These are phyloP conservation scores for Meteorus colon DNA, from an alignment of 2,888 invertebrate genomes.

Conservation along the genomic window DNA sequence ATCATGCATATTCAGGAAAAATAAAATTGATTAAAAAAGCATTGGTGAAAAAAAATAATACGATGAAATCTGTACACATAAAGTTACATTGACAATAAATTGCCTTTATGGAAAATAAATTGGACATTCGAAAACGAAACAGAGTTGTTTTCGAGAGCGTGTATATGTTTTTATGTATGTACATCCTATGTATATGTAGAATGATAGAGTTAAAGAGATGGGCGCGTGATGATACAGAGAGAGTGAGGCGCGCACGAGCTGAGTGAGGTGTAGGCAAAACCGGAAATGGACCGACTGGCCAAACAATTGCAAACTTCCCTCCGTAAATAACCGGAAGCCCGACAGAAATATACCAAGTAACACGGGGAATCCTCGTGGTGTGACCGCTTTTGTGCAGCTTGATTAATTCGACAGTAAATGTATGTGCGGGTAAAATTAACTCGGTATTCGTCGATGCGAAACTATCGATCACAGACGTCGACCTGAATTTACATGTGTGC, in stretches of 20 bases:
- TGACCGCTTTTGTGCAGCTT: constrained; percentile 61
- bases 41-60: constrained; percentile 14
- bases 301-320: constrained; percentile 69
- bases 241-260: constrained; percentile 28
- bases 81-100: constrained; percentile 49
- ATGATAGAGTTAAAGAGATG: constrained; percentile 25
- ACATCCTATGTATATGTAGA: neutral
- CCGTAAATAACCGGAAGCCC: constrained; percentile 65
- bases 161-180: constrained; percentile 7
- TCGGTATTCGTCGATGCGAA: constrained; percentile 56
- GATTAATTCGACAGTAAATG: constrained; percentile 66
- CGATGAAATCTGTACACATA: constrained; percentile 43
- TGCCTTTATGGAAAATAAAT: constrained; percentile 60
- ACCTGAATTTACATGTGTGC: neutral
- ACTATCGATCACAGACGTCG: constrained; percentile 51
- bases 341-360: constrained; percentile 53
- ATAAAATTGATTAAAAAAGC: neutral
- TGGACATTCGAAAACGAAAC: constrained; percentile 45
- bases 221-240: constrained; percentile 43
- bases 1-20: neutral
- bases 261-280: constrained; percentile 50
- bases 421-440: constrained; percentile 63
- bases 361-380: constrained; percentile 54
- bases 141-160: constrained; percentile 43
- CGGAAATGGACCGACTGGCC: constrained; percentile 67